These are phyloP conservation scores for Naja naja DNA, from an alignment of 2,113 vertebrate species.

Conservation along the genomic window DNA sequence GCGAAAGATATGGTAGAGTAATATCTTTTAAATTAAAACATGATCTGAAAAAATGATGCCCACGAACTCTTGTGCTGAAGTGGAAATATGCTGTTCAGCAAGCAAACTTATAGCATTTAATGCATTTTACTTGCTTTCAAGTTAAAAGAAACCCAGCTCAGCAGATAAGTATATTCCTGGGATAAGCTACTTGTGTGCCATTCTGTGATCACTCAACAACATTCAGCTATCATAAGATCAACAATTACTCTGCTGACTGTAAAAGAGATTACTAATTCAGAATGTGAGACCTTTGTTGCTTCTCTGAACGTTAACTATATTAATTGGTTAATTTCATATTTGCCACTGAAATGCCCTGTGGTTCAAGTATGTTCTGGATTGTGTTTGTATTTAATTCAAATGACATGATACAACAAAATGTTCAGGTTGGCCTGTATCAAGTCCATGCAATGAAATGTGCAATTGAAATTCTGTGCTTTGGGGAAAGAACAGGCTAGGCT, in stretches of 20 bases:
- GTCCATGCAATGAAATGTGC: neutral
- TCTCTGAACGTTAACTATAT: neutral
- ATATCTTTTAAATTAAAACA: constrained; percentile 18
- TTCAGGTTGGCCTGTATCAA: too few relatives aligned
- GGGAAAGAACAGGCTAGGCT: neutral
- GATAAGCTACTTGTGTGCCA: neutral
- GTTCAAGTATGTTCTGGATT: neutral
- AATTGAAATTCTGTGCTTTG: neutral
- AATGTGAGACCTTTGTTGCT: neutral
- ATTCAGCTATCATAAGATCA: neutral
- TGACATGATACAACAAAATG: neutral
- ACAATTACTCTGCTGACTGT: neutral
- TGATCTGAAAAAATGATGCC: neutral
- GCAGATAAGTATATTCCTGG: neutral
- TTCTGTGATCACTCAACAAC: neutral
- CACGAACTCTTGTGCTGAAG: neutral
- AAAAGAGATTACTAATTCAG: neutral
- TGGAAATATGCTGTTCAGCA: neutral
- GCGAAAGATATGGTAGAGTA: neutral
- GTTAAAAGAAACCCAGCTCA: neutral
- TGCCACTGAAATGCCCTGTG: neutral
- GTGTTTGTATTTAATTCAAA: neutral
- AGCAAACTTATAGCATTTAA: neutral
- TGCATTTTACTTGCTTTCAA: neutral
- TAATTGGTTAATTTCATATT: neutral